Conservation (phyloP, 2,797 vertebrate genomes). For the Pelodytes ibericus region DNA sequence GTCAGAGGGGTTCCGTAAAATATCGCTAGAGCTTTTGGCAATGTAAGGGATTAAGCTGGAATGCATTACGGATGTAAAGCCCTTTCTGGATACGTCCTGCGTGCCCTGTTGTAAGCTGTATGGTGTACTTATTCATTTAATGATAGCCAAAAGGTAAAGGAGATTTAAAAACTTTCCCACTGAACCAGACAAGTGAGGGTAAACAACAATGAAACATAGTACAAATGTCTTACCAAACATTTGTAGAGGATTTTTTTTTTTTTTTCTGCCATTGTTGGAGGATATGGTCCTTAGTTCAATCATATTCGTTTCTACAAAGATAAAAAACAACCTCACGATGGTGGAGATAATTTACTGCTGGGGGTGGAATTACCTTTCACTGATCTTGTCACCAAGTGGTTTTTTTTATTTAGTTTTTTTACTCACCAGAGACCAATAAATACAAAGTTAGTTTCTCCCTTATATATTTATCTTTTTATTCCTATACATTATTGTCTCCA, state of each 20-base stretch:
- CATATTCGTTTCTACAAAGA: background rate
- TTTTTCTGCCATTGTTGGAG: background rate
- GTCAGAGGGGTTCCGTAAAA: background rate
- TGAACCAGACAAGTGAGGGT: background rate
- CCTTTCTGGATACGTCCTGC: background rate
- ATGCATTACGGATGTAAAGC: background rate
- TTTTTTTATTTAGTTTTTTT: background rate
- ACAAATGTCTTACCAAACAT: background rate
- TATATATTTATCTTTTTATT: background rate
- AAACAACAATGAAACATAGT: conserved; percentile 1
- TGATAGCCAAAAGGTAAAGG: background rate
- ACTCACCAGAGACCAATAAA: background rate
- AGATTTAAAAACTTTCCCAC: background rate
- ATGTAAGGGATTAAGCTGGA: background rate
- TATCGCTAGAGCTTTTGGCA: background rate
- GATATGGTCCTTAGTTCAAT: conserved; percentile 13
- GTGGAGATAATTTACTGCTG: background rate
- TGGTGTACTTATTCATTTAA: background rate
- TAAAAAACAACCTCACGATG: conserved; percentile 9
- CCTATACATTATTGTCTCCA: background rate
- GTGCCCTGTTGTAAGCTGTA: too few relatives aligned
- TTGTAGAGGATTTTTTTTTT: conserved; percentile 6
- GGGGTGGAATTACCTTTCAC: background rate
- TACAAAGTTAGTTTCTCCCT: background rate
- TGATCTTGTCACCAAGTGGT: background rate